These are phyloP conservation scores for Andricus curvator DNA, from an alignment of 2,888 invertebrate species.

Conservation along the genomic window DNA sequence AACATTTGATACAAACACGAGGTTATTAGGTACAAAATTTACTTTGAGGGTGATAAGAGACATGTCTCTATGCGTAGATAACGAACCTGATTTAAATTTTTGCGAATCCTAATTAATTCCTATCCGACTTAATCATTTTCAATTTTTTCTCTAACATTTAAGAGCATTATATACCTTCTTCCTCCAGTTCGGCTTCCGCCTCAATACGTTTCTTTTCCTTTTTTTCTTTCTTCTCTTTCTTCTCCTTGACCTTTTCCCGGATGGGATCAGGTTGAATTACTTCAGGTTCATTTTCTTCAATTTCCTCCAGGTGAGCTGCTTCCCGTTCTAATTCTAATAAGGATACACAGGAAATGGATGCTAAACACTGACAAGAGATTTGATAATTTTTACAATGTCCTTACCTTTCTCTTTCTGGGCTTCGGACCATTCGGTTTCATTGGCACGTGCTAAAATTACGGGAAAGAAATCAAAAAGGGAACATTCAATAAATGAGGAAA, in stretches of 20 bases:
- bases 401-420: conserved; percentile 60
- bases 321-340: conserved; percentile 53
- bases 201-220: conserved; percentile 51
- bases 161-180: conserved; percentile 30
- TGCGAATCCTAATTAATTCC: not conserved
- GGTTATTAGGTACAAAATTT: conserved; percentile 22
- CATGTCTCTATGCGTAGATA: not conserved
- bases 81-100: not conserved
- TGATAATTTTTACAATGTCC: conserved; percentile 41
- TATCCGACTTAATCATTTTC: not conserved
- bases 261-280: conserved; percentile 53
- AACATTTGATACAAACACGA: not conserved
- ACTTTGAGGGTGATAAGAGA: not conserved
- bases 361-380: conserved; percentile 18
- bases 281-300: conserved; percentile 46
- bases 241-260: conserved; percentile 59
- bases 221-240: conserved; percentile 58
- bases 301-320: conserved; percentile 47
- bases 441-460: conserved; percentile 72
- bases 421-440: conserved; percentile 61
- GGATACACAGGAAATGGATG: conserved; percentile 51
- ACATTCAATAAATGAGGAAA: not conserved
- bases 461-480: conserved; percentile 39
- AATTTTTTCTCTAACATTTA: not conserved
- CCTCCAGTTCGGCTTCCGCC: conserved; percentile 51